Evolutionary conservation across 2,113 vertebrate species (phyloP).

Genomic region (Cricetomys ansorgei): DNA sequence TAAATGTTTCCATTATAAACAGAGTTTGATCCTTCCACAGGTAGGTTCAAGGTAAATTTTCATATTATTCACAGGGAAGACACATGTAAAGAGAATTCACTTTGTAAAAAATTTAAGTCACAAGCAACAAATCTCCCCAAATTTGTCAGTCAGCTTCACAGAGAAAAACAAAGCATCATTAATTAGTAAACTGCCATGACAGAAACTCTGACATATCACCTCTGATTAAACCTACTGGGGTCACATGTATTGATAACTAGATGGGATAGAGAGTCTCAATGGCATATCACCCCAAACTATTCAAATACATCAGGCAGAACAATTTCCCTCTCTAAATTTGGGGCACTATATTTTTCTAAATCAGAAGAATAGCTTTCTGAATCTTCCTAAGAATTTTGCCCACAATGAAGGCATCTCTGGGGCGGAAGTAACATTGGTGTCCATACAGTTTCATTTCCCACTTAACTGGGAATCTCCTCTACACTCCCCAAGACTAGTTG

Average conservation of each 20-base stretch:
- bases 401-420: not conserved
- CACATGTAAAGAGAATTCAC: not conserved
- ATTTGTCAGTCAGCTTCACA: constrained; percentile 53
- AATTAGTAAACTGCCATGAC: constrained; percentile 50
- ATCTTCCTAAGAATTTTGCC: constrained; percentile 13
- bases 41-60: not conserved
- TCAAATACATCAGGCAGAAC: not conserved
- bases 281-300: constrained; percentile 3
- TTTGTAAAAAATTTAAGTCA: constrained; percentile 8
- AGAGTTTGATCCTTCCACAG: not conserved
- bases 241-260: constrained; percentile 47
- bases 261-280: constrained; percentile 26
- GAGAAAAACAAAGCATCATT: constrained; percentile 43
- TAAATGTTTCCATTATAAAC: not conserved
- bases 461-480: not conserved
- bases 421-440: not conserved
- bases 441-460: not conserved
- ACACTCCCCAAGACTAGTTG: not conserved
- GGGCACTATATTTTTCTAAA: constrained; percentile 24
- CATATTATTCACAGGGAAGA: not conserved
- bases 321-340: not conserved
- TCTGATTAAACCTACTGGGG: constrained; percentile 64
- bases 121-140: constrained; percentile 27
- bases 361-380: constrained; percentile 10
- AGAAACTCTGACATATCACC: constrained; percentile 16